These are phyloP conservation scores for Chrysocyon brachyurus DNA, from an alignment of 2,797 vertebrate species.

Conservation along the genomic window DNA sequence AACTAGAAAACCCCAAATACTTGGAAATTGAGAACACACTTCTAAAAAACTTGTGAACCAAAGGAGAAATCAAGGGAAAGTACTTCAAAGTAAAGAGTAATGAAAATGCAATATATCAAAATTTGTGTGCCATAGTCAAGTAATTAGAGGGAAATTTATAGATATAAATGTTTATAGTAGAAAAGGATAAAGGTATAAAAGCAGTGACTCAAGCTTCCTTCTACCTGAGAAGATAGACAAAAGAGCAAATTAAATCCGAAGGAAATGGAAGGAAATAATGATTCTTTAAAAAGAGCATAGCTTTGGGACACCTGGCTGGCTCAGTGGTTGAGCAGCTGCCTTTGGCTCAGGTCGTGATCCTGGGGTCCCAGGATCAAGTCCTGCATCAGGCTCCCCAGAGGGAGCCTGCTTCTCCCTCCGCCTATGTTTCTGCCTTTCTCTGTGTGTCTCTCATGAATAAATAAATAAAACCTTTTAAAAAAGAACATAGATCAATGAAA, in stretches of 20 bases:
- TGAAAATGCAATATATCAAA: neutral
- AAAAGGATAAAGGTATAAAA: constrained; percentile 41
- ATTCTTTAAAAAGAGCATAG: neutral
- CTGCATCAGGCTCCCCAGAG: too few relatives aligned
- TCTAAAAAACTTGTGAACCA: neutral
- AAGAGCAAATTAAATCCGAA: neutral
- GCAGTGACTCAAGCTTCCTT: neutral
- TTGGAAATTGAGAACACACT: constrained; percentile 5
- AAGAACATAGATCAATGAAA: constrained; percentile 18
- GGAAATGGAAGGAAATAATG: neutral
- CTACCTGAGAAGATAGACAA: neutral
- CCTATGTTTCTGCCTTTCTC: too few relatives aligned
- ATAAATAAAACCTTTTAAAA: neutral
- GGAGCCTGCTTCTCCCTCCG: too few relatives aligned
- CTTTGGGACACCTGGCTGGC: too few relatives aligned
- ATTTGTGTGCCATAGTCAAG: neutral
- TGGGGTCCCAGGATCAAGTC: too few relatives aligned
- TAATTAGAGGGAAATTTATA: neutral
- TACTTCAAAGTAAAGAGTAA: constrained; percentile 22
- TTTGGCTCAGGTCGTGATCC: too few relatives aligned
- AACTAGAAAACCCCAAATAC: neutral
- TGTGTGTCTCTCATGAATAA: too few relatives aligned
- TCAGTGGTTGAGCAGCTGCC: too few relatives aligned
- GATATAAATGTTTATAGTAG: neutral
- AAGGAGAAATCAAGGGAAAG: neutral